Evolutionary conservation across 2,888 invertebrate genomes (phyloP).

Genomic region (Halictus ligatus): DNA sequence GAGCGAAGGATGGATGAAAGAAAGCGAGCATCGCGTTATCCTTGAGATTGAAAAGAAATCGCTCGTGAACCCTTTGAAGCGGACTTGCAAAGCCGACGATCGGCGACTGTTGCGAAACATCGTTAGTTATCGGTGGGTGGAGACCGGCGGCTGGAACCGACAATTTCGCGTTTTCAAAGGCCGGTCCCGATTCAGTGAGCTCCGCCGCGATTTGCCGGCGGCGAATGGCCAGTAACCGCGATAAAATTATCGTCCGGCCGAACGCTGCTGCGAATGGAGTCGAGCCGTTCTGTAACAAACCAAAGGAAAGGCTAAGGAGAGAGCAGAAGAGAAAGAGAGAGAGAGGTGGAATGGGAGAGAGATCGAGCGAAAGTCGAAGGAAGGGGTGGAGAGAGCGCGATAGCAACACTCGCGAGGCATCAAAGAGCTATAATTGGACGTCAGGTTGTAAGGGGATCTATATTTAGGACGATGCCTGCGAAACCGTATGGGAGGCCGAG

Average conservation of each 20-base stretch:
- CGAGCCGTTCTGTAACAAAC: constrained; percentile 11
- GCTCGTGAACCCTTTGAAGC: constrained; percentile 43
- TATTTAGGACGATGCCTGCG: constrained; percentile 80
- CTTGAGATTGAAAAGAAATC: constrained; percentile 51
- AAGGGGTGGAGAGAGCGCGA: constrained; percentile 44
- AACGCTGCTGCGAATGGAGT: constrained; percentile 40
- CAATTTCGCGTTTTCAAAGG: constrained; percentile 64
- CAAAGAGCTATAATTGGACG: constrained; percentile 83
- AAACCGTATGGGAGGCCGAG: constrained; percentile 73
- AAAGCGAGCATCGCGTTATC: constrained; percentile 44
- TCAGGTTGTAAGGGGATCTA: constrained; percentile 79
- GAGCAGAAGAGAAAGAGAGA: not conserved
- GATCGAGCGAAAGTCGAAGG: constrained; percentile 38
- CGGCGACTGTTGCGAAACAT: constrained; percentile 49
- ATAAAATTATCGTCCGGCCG: constrained; percentile 59
- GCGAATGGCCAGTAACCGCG: constrained; percentile 63
- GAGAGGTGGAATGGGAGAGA: constrained; percentile 1
- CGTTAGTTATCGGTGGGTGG: constrained; percentile 50
- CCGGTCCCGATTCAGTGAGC: constrained; percentile 44
- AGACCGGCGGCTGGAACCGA: constrained; percentile 21
- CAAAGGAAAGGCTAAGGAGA: constrained; percentile 13
- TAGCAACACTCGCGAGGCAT: constrained; percentile 73
- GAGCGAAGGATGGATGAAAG: not conserved
- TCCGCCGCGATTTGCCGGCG: constrained; percentile 46
- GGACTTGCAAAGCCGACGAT: constrained; percentile 34